These are phyloP conservation scores for Sphaeramia orbicularis DNA, from an alignment of 2,797 vertebrate species.

Conservation along the genomic window DNA sequence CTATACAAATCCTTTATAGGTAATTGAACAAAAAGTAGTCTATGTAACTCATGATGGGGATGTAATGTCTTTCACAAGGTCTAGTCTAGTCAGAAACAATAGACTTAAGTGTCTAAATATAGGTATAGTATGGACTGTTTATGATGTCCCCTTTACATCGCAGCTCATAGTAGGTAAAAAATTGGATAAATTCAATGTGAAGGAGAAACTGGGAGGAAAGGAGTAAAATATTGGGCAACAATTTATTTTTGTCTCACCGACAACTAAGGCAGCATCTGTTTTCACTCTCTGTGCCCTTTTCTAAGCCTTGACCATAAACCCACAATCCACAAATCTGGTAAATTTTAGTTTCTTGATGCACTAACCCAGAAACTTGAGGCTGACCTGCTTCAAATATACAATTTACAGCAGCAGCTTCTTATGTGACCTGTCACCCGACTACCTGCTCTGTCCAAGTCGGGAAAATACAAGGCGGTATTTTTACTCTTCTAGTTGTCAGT, in stretches of 20 bases:
- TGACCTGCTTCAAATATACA: slow-evolving; percentile 9
- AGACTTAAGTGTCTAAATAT: neutral
- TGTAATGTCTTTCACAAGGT: no score
- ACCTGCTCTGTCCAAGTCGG: slow-evolving; percentile 9
- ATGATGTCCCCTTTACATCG: neutral
- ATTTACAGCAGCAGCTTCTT: slow-evolving; percentile 11
- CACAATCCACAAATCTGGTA: neutral
- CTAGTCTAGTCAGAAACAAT: no score
- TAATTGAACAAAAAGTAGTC: no score
- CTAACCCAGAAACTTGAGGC: slow-evolving; percentile 2
- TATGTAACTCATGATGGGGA: no score
- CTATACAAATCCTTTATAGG: no score
- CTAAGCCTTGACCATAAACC: neutral
- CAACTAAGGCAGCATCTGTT: no score
- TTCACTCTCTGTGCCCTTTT: no score
- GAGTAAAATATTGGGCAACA: no score
- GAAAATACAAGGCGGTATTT: slow-evolving; percentile 26
- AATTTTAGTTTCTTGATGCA: neutral
- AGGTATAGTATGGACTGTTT: neutral
- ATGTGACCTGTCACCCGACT: slow-evolving; percentile 4
- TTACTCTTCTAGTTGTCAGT: slow-evolving; percentile 38
- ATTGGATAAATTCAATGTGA: no score
- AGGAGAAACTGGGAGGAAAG: no score
- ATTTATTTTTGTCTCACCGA: no score
- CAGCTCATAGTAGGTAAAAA: no score